These are phyloP conservation scores for Drosophila triauraria DNA, from an alignment of 1,140 invertebrate species.

Conservation along the genomic window DNA sequence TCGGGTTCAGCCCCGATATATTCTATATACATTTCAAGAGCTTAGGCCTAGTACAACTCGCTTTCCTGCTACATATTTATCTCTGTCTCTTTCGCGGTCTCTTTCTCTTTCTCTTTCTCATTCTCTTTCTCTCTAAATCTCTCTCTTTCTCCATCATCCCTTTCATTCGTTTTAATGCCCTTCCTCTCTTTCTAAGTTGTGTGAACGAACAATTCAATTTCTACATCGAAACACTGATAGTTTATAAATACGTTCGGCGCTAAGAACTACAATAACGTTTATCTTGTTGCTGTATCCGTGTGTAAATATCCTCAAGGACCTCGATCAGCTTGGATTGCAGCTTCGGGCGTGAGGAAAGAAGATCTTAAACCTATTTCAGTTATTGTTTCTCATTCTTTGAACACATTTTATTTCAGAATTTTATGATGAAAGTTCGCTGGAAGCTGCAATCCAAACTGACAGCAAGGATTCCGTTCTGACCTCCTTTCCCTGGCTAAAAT, in stretches of 20 bases:
- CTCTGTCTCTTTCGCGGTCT: slow-evolving; percentile 8
- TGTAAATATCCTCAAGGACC: slow-evolving; percentile 12
- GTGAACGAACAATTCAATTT: slow-evolving; percentile 48
- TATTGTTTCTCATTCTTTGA: slow-evolving; percentile 32
- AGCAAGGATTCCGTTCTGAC: not conserved
- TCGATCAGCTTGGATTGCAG: not conserved
- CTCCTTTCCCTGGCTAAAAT: slow-evolving; percentile 21
- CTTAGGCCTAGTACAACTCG: slow-evolving; percentile 25
- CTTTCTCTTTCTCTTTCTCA: not conserved
- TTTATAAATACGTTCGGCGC: slow-evolving; percentile 52
- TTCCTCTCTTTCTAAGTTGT: slow-evolving; percentile 17
- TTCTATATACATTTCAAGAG: slow-evolving; percentile 39
- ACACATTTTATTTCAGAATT: slow-evolving; percentile 26
- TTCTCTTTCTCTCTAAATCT: not conserved
- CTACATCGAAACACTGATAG: slow-evolving; percentile 41
- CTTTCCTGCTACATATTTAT: not conserved
- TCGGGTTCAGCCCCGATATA: slow-evolving; percentile 10
- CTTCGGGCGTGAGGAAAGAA: not conserved
- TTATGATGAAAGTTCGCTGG: not conserved
- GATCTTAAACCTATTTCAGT: slow-evolving; percentile 32
- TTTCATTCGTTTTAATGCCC: slow-evolving; percentile 4
- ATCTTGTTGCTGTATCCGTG: slow-evolving; percentile 1
- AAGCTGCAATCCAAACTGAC: slow-evolving; percentile 6
- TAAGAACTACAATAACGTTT: slow-evolving; percentile 40
- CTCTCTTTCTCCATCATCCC: not conserved